Evolutionary conservation across 2,888 invertebrate species (phyloP), one percentile per base, ranked within the genome.

Genomic region (Boloria euphrosyne): DNA sequence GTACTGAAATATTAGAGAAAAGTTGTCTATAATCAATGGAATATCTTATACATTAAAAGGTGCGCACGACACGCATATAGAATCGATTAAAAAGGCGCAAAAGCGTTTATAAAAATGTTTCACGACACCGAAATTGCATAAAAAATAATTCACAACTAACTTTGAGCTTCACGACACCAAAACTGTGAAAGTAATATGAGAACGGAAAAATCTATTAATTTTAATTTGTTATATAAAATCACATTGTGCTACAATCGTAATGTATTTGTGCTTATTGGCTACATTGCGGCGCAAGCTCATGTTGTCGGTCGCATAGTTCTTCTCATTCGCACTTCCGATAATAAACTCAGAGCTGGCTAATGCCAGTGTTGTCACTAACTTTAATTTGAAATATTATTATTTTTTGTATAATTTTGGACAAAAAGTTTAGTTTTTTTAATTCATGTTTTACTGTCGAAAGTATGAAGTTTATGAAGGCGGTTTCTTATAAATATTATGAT

Each of bases 81-180:
- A 71, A 76, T 78, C 74, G 74, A 78, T 81, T 75, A 87, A 83
- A 89, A 86, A 84, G 81, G 87, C 90, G 90, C 90, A 91, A 91
- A 90, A 89, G 90, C 91, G 87, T 88, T 87, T 80, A 84, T 82
- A 89, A 87, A 86, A 74, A 78, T 80, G 50, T 73, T 80, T 74
- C 83, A 89, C 88, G 85, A 90, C 90, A 90, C 78, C 84, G 85
- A 90, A 90, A 87, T 78, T 76, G 80, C 81, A 74, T 53, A 47
- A 82, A 83, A 85, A 82, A 82, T 22, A 22, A 83, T 79, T 81
- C 82, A 87, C 84, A 84, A 79, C 77, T 74, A 84, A 85, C 81
- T 78, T 80, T 88, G 80, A 81, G 80, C 80, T 71, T 71, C 71
- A 76, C 75, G 60, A 78, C 76, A 76, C 67, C 75, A 75, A 80